phyloP scores from a whole-genome alignment of 1,140 invertebrate genomes.

The Maconellicoccus hirsutus region DNA sequence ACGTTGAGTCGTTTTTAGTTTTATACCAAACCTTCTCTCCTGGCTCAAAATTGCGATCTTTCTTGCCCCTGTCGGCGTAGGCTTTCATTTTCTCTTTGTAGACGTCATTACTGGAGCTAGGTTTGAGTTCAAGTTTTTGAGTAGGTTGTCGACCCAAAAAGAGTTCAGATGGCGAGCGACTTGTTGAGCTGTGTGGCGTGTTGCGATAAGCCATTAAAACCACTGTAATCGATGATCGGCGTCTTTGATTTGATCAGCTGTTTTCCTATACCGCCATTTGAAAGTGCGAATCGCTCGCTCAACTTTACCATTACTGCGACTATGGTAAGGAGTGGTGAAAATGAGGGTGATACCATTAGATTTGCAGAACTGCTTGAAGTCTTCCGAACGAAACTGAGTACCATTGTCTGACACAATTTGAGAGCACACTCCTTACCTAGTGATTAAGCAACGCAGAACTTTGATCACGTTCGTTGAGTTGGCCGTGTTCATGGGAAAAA shows the following conservation, averaged over 20 bases:
- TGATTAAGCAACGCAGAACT: background rate
- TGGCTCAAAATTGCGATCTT: too few species aligned
- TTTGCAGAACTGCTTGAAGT: background rate
- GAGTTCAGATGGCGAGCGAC: background rate
- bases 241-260: background rate
- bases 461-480: background rate
- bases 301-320: background rate
- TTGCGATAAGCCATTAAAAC: background rate
- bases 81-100: too few species aligned
- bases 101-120: background rate
- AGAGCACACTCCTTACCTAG: background rate
- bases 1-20: too few species aligned
- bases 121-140: background rate
- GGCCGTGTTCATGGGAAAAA: background rate
- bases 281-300: background rate
- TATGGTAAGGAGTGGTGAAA: background rate
- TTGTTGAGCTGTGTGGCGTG: background rate
- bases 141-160: background rate
- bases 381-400: constrained; percentile 1
- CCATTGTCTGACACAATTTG: constrained; percentile 18
- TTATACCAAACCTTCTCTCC: too few species aligned
- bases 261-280: background rate
- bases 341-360: background rate
- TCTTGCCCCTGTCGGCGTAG: too few species aligned
- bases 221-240: background rate